Evolutionary conservation across 2,797 vertebrate genomes (phyloP), one percentile per base, ranked within the genome.

Genomic region (Orestias chungarensis): DNA sequence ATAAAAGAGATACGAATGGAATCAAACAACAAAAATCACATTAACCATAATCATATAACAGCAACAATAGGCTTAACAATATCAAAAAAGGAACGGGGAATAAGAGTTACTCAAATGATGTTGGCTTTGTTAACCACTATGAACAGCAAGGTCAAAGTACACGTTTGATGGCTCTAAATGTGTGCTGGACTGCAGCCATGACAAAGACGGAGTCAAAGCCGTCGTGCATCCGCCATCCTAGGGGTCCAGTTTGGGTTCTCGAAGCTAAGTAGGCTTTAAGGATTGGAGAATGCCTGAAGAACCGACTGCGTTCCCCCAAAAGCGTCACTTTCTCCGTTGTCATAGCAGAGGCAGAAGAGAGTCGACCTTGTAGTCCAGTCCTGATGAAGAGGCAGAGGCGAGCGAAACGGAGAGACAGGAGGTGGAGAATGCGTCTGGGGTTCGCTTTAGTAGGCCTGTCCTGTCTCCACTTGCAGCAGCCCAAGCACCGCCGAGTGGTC

Each of bases 401-500:
- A 35, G 35, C 12, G 12, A 62, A 75, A 66, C n/a, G 23, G 46
- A 27, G 57, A 49, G 38, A 74, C 43, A 64, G 55, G 76, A 38
- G 61, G 59, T 50, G 71, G 47, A 54, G 52, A 67, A 25, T 35
- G 69, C 17, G 59, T 72, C 71, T 50, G 23, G 3, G 43, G 59
- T 6, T n/a, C 44, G 49, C 66, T 88, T 96, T 87, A 99, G 88
- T 99, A 99, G 66, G 97, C 97, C 90, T 99, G 98, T 86, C 98
- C 97, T 0, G 98, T 99, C 90, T 99, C 98, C 89, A 99, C 98
- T 42, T 99, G 98, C 89, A 99, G 95, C 78, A 99, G 95, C 65
- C 98, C 98, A 88, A 99, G 94, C 77, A 99, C 98, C 0, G 98
- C 96, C 0, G 98, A 99, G 88, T 99, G 98, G 84, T 99, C 98